Percentiles rank a stretch among this genome's conserved stretches.
These are phyloP conservation scores for Plectropomus leopardus DNA, from an alignment of 2,113 vertebrate genomes.

Conservation along the genomic window DNA sequence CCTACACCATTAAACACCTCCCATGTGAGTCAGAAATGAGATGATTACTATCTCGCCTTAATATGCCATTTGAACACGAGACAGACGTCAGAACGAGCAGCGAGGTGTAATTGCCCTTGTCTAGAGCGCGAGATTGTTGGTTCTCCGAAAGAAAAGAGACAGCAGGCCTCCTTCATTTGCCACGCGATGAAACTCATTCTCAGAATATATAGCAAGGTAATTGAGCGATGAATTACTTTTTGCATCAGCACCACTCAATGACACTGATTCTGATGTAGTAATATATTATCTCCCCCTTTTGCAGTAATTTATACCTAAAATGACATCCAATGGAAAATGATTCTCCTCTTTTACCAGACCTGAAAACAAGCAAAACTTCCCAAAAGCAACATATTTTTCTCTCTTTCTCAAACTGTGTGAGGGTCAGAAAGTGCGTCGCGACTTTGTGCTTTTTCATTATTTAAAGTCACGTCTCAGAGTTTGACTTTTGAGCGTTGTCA, in stretches of 20 bases:
- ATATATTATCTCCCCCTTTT: constrained; percentile 68
- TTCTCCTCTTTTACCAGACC: constrained; percentile 23
- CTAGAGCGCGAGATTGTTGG: constrained; percentile 55
- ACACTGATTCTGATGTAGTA: constrained; percentile 73
- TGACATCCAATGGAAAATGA: constrained; percentile 49
- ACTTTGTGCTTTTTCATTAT: constrained; percentile 45
- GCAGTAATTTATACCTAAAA: constrained; percentile 63
- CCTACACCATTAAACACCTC: constrained; percentile 35
- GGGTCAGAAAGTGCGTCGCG: constrained; percentile 4
- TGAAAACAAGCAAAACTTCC: constrained; percentile 36
- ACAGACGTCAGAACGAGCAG: constrained; percentile 45
- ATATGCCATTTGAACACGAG: constrained; percentile 59
- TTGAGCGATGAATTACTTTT: constrained; percentile 78
- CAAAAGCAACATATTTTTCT: not conserved
- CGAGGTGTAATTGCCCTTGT: constrained; percentile 69
- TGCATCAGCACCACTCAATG: constrained; percentile 72
- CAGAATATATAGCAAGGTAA: constrained; percentile 69
- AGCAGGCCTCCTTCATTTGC: constrained; percentile 68
- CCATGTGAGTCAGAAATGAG: constrained; percentile 40
- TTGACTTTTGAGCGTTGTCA: constrained; percentile 30
- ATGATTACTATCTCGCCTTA: constrained; percentile 56
- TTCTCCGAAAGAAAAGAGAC: constrained; percentile 49
- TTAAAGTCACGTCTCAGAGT: constrained; percentile 54
- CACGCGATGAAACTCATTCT: constrained; percentile 67
- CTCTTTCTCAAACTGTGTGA: not conserved